Evolutionary conservation across 1,140 invertebrate species (phyloP).

Genomic region (Scaptomyza montana): DNA sequence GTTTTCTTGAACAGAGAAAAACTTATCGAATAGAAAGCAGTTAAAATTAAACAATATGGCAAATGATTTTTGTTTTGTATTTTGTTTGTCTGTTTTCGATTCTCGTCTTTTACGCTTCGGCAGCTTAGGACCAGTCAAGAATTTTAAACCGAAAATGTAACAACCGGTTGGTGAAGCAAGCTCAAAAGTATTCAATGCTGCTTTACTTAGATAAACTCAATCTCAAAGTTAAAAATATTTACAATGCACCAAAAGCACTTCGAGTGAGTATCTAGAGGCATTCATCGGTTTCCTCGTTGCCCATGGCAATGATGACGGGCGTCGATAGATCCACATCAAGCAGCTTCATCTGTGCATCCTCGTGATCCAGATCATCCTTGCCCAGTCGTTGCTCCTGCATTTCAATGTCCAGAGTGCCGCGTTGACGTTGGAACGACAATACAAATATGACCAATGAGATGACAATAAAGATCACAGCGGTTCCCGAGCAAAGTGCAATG

Average conservation of each 20-base stretch:
- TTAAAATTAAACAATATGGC: conserved; percentile 70
- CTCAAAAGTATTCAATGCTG: conserved; percentile 30
- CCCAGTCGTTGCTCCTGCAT: conserved; percentile 78
- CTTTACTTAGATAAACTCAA: conserved; percentile 19
- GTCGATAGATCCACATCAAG: conserved; percentile 70
- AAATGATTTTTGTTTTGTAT: conserved; percentile 53
- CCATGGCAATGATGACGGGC: conserved; percentile 55
- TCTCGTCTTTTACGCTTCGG: conserved; percentile 19
- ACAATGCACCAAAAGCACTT: conserved; percentile 47
- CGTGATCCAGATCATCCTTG: conserved; percentile 74
- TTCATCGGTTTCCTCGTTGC: conserved; percentile 69
- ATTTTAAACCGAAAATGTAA: conserved; percentile 48
- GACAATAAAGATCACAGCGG: conserved; percentile 70
- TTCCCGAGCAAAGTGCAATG: conserved; percentile 69
- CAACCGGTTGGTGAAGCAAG: conserved; percentile 50
- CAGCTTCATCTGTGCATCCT: conserved; percentile 74
- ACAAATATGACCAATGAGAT: conserved; percentile 70
- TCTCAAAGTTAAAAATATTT: conserved; percentile 61
- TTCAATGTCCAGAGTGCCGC: conserved; percentile 76
- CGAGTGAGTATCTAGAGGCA: conserved; percentile 54
- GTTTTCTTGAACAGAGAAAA: conserved; percentile 38
- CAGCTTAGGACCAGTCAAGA: conserved; percentile 33
- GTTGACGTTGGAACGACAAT: conserved; percentile 75
- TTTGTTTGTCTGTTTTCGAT: conserved; percentile 24
- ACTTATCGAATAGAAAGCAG: conserved; percentile 44